Evolutionary conservation across 1,140 invertebrate species (phyloP), one percentile per base, ranked within the genome.

Genomic region (Drosophila sp.): DNA sequence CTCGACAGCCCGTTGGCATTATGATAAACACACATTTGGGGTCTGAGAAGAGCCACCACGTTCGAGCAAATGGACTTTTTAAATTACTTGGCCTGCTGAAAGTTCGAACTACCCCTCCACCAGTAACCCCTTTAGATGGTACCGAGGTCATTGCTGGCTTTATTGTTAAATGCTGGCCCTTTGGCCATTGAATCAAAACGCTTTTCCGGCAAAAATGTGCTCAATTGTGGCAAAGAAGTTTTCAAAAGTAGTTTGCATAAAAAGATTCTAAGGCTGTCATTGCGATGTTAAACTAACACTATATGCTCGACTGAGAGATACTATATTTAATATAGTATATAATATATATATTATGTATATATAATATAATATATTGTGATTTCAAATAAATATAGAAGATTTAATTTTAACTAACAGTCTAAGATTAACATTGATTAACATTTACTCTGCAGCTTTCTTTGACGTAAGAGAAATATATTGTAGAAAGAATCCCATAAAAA

Each of bases 21-120:
- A 89, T 87, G 76, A 87, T 87, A 87, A 87, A 87, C 79, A 89
- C 73, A 89, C 83, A 80, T 87, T 87, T 83, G 83, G 76, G 83
- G 36, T 51, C 62, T 46, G 32, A 21, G 43, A 29, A 21, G 4
- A 14, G 1, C 36, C 21, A 43, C 32, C 27, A 21, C 6, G 46
- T 14, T 18, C 11, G 45, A 50, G 51, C 58, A 67, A 79, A 89
- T 83, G 83, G 58, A 83, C 79, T 87, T 80, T 79, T 79, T 73
- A 83, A 89, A 79, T 80, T 83, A 89, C 79, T 76, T 76, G 59
- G 41, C 16, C 29, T 14, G 50, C 63, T 63, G 38, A 77, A 86
- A 84, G 64, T 84, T 84, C 57, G 66, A 70, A 69, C 72, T 43
- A 43, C 14, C 6, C 40, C 40, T 13, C 11, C 3, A 4, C n/a